Conservation (phyloP, 2,113 vertebrate species). For the Pleuronectes platessa region DNA sequence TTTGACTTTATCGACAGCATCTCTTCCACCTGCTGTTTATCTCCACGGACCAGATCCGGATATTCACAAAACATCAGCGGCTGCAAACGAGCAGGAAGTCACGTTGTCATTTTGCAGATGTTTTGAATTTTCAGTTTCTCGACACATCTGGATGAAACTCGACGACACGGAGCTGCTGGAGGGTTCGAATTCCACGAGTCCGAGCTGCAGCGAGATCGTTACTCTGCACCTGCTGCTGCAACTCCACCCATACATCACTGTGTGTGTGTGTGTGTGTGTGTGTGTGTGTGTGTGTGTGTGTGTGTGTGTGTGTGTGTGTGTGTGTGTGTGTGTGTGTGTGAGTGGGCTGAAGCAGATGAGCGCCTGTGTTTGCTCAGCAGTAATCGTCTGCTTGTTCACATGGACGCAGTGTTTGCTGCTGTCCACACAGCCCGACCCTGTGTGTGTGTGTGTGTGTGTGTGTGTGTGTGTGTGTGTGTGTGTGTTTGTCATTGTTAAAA, state of each 20-base stretch:
- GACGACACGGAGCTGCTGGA: background rate
- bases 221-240: too few relatives aligned
- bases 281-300: background rate
- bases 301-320: background rate
- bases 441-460: background rate
- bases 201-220: too few relatives aligned
- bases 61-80: too few relatives aligned
- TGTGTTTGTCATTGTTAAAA: background rate
- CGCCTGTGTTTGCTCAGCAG: background rate
- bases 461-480: background rate
- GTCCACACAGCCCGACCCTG: background rate
- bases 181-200: background rate
- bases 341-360: background rate
- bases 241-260: too few relatives aligned
- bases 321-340: background rate
- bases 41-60: background rate
- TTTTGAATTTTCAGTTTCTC: background rate
- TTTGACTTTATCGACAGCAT: background rate
- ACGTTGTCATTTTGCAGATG: background rate
- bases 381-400: constrained; percentile 2
- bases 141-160: constrained; percentile 1
- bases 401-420: constrained; percentile 1
- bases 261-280: background rate
- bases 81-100: too few relatives aligned
- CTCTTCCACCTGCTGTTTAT: background rate